Base-by-base conservation (phyloP, 2,797 vertebrate genomes). In the Mionectes olivaceus region DNA sequence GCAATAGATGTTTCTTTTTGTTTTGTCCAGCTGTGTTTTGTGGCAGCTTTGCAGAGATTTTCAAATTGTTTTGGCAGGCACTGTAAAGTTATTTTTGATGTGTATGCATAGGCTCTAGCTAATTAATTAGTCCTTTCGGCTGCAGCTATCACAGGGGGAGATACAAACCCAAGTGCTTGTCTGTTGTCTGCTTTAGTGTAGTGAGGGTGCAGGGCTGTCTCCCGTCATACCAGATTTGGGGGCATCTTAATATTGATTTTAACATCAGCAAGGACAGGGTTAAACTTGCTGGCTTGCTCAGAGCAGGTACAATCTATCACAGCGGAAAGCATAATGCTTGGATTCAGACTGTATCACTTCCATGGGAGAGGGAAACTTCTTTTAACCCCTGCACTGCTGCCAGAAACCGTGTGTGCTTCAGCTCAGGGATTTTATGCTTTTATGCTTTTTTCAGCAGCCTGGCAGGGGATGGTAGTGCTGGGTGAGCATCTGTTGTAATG, bases 311-410 rank as follows among this genome's bases (percentile, higher is more conserved):
- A 44, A 33, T 93, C 59, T 85, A 30, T 87, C 35, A 15, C 24
- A 60, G 69, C 33, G 2, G 60, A 87, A 93, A 92, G 47, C 91
- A 70, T 17, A 92, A 61, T 60, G 49, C 93, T 39, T 96, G 95
- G 89, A 89, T 97, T 97, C 92, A 90, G 85, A 68, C 88, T 68
- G 78, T 65, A 55, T 90, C 2, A 17, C 33, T 89, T 74, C 52
- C 79, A 25, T 10, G 57, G 81, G 61, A 80, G 59, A 87, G 67
- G 59, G 67, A 69, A 82, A 93, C 92, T 96, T 85, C 50, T 91
- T 44, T 92, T 94, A 96, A 94, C 89, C 69, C 46, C 0, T 95
- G 95, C 39, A 27, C 5, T 67, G 61, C 88, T 80, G 69, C 33
- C 78, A 24, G 25, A 46, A 50, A 1, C 24, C 1, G 0, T 13